Base-by-base conservation (phyloP, 2,888 invertebrate genomes). In the Epistrophe grossulariae region DNA sequence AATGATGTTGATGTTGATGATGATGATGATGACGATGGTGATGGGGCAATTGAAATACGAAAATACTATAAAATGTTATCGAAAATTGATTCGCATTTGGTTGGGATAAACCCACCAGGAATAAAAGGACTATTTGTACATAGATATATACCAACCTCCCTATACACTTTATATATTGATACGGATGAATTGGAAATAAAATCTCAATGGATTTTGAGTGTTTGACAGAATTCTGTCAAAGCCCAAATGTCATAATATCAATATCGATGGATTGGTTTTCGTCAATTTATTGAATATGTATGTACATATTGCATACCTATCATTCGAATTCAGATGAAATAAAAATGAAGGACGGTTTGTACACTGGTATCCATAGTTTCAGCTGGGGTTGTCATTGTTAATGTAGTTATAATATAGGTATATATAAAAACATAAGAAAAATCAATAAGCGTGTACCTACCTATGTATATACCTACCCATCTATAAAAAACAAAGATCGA, bases 11-110 rank as follows among this genome's bases (percentile, higher is more conserved):
- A 64, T 57, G 66, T n/a, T n/a, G n/a, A n/a, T n/a, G n/a, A 66
- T 64, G 52, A 62, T 76, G 70, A 31, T 64, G 72, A 52, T 55
- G 38, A 28, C 72, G 40, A 66, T 50, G 52, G 17, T 55, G 60
- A 73, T 74, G 72, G 55, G 73, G 43, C 48, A 73, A 73, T 82
- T 73, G 40, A 64, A 35, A 31, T 64, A 71, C 15, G 40, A 59
- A n/a, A 50, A 72, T 66, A n/a, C 50, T 55, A 78, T 79, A 70
- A 83, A 78, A 78, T 48, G 72, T 43, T 79, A 62, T 78, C 48
- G 68, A 13, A 78, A 85, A 85, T 84, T 84, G 84, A 84, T 60
- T 85, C 73, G 24, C 31, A 84, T 80, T n/a, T 38, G 81, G 48
- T 81, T 81, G 59, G 43, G 17, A 24, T 52, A 24, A n/a, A 45